Base-by-base conservation (phyloP, 2,113 vertebrate species). In the Plectropomus leopardus region DNA sequence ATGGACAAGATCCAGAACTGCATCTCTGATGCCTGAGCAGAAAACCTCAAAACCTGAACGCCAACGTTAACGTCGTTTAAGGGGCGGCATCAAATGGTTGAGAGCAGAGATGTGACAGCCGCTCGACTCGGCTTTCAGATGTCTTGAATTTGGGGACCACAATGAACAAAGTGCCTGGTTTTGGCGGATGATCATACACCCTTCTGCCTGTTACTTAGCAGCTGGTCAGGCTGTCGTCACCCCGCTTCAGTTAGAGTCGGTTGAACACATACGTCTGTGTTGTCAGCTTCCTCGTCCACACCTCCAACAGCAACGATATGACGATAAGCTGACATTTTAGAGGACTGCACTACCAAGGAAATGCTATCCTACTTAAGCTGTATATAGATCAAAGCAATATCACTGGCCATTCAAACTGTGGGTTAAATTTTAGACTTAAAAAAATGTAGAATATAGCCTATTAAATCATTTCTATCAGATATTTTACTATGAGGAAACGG, bases 1-100 rank as follows among this genome's bases (percentile, higher is more conserved):
- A 97, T 98, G 92, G 98, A 99, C 86, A 97, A 97, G 88, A 99
- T 99, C 94, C 98, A 99, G 94, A 99, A 93, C 78, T 99, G 98
- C 91, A 98, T 99, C 94, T 99, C 98, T 19, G 98, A 99, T 23
- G 98, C 89, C 65, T 86, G 59, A 80, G 64, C 77, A 45, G 53
- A 34, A 32, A 57, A 8, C n/a, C 54, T 28, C n/a, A 57, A 54
- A 28, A 32, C 82, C 67, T 74, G 53, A 68, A 26, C 34, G 4
- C 59, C 14, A 57, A 63, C 40, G 21, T 10, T 2, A 54, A 45
- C 34, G 26, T 15, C 36, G n/a, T 5, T 19, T 30, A 10, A 14
- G 65, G 76, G 89, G 80, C 5, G 13, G 48, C n/a, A 6, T 68
- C 24, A 7, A 23, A 73, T 1, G 44, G 83, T 16, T 70, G 58